A percentile compares a stretch with the other conserved stretches of the same genome.
These are phyloP conservation scores for Prionailurus viverrinus DNA, from an alignment of 2,113 vertebrate genomes.

Conservation along the genomic window DNA sequence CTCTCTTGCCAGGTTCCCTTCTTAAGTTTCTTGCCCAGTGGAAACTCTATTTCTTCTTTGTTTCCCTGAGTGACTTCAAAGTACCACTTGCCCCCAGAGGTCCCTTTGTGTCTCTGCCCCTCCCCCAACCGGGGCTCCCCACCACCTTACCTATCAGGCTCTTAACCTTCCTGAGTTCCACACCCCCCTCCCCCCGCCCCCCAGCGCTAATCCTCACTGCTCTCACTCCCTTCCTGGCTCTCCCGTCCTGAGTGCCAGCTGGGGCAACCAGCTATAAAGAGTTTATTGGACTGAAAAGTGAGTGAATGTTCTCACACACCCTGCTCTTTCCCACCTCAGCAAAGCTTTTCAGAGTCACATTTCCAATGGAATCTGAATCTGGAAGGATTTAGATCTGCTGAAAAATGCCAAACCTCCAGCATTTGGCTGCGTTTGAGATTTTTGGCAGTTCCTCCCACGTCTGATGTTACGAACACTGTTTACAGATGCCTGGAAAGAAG, in stretches of 20 bases:
- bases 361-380: conserved; percentile 70
- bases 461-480: conserved; percentile 60
- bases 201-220: no score
- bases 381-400: conserved; percentile 71
- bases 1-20: neutral
- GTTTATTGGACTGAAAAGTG: neutral
- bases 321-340: conserved; percentile 31
- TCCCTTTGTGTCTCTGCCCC: conserved; percentile 47
- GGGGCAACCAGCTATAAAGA: neutral
- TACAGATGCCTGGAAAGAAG: conserved; percentile 86
- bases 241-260: neutral
- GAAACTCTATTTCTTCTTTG: neutral
- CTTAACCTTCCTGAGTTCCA: neutral
- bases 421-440: conserved; percentile 66
- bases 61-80: neutral
- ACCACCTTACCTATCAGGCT: neutral
- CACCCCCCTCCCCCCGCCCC: accelerated
- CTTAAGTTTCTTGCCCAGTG: conserved; percentile 8
- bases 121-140: neutral
- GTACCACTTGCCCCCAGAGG: conserved; percentile 68
- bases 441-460: conserved; percentile 62
- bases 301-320: neutral
- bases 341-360: conserved; percentile 58
- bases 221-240: neutral
- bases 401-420: conserved; percentile 66